Conservation (phyloP, 2,113 vertebrate genomes). For the Scartelaos histophorus region DNA sequence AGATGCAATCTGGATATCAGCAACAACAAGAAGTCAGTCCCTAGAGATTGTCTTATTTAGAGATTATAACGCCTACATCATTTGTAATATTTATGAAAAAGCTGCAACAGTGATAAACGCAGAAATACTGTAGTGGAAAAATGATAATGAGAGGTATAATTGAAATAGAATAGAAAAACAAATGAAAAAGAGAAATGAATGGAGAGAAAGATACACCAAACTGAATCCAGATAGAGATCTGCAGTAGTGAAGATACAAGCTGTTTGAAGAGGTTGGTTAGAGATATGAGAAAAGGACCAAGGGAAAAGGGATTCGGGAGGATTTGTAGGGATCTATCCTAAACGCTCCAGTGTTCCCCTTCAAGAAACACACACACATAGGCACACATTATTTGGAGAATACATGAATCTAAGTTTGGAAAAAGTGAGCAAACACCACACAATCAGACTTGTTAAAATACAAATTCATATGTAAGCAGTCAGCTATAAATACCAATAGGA, state of each 20-base stretch:
- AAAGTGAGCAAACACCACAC: conserved; percentile 6
- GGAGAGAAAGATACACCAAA: conserved; percentile 36
- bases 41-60: conserved; percentile 11
- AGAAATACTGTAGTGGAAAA: conserved; percentile 15
- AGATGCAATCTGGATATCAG: conserved; percentile 46
- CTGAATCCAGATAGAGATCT: conserved; percentile 50
- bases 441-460: conserved; percentile 13
- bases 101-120: conserved; percentile 31
- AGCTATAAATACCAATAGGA: conserved; percentile 17
- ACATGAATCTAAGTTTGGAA: neutral
- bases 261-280: conserved; percentile 50
- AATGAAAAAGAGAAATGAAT: conserved; percentile 21
- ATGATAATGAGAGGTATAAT: conserved; percentile 25
- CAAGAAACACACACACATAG: conserved; percentile 32
- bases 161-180: conserved; percentile 9
- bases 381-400: conserved; percentile 30
- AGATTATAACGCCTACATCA: neutral
- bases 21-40: conserved; percentile 31
- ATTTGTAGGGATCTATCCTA: conserved; percentile 52
- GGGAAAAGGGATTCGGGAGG: conserved; percentile 35
- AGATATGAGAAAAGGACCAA: conserved; percentile 42
- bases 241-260: conserved; percentile 42
- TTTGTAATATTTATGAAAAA: conserved; percentile 32
- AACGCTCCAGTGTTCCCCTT: conserved; percentile 39
- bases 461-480: conserved; percentile 5